Percentiles rank a stretch among this genome's conserved stretches.
phyloP scores from a whole-genome alignment of 2,113 vertebrate species.

The Symphodus melops region DNA sequence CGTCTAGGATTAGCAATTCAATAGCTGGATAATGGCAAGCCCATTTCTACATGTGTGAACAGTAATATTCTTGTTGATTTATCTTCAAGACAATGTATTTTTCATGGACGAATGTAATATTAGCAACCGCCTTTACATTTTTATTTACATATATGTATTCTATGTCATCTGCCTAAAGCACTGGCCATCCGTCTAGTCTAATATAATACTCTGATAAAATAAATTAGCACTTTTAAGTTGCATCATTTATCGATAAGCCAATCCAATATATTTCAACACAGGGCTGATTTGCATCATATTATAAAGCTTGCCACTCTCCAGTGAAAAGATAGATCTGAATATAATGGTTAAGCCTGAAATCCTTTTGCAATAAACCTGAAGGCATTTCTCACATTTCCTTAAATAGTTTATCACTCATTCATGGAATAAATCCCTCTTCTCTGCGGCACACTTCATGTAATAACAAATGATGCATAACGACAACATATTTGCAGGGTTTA shows the following conservation, averaged over 20 bases:
- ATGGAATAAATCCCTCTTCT: slow-evolving; percentile 13
- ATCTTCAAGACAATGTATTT: slow-evolving; percentile 53
- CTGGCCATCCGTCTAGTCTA: slow-evolving; percentile 37
- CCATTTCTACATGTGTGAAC: slow-evolving; percentile 62
- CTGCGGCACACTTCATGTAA: slow-evolving; percentile 26
- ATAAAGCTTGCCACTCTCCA: slow-evolving; percentile 31
- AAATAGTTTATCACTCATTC: slow-evolving; percentile 37
- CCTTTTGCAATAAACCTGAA: slow-evolving; percentile 46
- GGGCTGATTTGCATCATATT: slow-evolving; percentile 46
- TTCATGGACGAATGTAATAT: slow-evolving; percentile 58
- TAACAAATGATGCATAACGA: slow-evolving; percentile 17
- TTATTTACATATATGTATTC: slow-evolving; percentile 60
- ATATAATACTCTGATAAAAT: slow-evolving; percentile 48
- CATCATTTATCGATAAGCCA: slow-evolving; percentile 50
- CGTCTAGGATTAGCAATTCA: slow-evolving; percentile 56
- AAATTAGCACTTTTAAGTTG: slow-evolving; percentile 47
- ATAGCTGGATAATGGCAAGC: slow-evolving; percentile 28
- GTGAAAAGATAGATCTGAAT: slow-evolving; percentile 48
- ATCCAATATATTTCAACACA: slow-evolving; percentile 42
- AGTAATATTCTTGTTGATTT: slow-evolving; percentile 66
- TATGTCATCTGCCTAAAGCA: slow-evolving; percentile 48
- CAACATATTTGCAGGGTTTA: slow-evolving; percentile 63
- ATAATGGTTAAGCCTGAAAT: slow-evolving; percentile 57
- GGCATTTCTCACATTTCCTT: slow-evolving; percentile 28
- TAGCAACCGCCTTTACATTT: slow-evolving; percentile 34